phyloP scores from a whole-genome alignment of 2,888 invertebrate species.

The Panopea generosa region DNA sequence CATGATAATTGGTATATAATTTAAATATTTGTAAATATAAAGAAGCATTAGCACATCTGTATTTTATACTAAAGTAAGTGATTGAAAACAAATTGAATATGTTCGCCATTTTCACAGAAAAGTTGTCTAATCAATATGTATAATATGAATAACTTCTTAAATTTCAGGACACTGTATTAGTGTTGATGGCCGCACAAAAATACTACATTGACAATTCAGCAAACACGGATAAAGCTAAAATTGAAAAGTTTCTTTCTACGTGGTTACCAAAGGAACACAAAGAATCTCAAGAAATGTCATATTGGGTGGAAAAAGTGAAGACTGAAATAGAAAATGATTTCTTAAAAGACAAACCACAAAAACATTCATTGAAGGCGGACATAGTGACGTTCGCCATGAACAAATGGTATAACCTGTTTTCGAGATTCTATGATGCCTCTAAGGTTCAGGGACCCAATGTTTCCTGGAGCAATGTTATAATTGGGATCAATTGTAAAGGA shows the following conservation, averaged over 20 bases:
- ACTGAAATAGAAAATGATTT: conserved; percentile 66
- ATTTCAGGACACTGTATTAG: conserved; percentile 74
- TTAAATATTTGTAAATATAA: no score
- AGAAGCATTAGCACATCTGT: no score
- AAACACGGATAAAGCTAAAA: conserved; percentile 62
- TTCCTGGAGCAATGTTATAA: conserved; percentile 66
- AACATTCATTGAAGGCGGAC: conserved; percentile 67
- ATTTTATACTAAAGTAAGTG: no score
- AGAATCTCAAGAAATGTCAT: conserved; percentile 47
- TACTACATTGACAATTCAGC: conserved; percentile 73
- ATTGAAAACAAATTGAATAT: no score
- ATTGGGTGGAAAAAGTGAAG: conserved; percentile 66
- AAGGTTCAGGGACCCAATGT: conserved; percentile 65
- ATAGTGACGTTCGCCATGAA: conserved; percentile 76
- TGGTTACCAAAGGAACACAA: conserved; percentile 72
- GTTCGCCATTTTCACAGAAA: no score
- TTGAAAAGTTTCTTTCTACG: conserved; percentile 70
- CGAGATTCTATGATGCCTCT: conserved; percentile 76
- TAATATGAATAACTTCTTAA: no score
- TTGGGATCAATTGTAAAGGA: conserved; percentile 76
- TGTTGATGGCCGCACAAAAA: conserved; percentile 74
- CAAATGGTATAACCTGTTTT: conserved; percentile 76
- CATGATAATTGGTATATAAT: no score
- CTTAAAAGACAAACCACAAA: conserved; percentile 56
- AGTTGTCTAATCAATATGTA: no score